These are phyloP conservation scores for Eilema depressum DNA, from an alignment of 2,888 invertebrate genomes.

Conservation along the genomic window DNA sequence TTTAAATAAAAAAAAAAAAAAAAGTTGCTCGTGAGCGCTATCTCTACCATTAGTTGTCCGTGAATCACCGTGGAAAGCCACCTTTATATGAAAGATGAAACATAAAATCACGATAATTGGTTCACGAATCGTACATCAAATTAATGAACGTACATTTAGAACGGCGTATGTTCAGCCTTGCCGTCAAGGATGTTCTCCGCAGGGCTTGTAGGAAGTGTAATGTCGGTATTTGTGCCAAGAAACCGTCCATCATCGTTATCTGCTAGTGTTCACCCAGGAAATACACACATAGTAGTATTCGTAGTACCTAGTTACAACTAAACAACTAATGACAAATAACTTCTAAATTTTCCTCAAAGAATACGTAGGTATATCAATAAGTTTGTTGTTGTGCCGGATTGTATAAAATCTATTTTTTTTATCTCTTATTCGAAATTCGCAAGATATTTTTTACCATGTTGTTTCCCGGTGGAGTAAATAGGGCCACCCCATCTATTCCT, in stretches of 20 bases:
- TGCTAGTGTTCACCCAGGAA: not conserved
- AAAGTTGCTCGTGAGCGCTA: too few species aligned
- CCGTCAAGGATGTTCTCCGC: constrained; percentile 10
- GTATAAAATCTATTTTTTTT: not conserved
- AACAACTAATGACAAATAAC: not conserved
- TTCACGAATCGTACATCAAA: not conserved
- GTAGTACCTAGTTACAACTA: not conserved
- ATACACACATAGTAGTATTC: not conserved
- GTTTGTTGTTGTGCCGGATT: not conserved
- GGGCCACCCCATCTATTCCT: too few species aligned
- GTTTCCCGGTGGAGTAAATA: too few species aligned
- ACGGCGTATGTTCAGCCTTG: constrained; percentile 9
- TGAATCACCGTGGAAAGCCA: too few species aligned
- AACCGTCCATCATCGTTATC: constrained; percentile 9
- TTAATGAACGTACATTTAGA: not conserved
- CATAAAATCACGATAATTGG: not conserved
- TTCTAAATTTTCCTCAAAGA: constrained; percentile 3
- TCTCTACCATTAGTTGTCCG: too few species aligned
- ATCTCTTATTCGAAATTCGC: not conserved
- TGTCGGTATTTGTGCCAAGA: constrained; percentile 14
- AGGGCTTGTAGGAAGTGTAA: constrained; percentile 17
- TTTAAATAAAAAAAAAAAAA: too few species aligned
- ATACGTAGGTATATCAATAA: not conserved
- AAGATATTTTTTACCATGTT: too few species aligned
- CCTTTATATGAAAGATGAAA: too few species aligned